Percentiles rank a stretch among this genome's conserved stretches.
Evolutionary conservation across 1,140 invertebrate species (phyloP).

Genomic region (Aphelinus certus): DNA sequence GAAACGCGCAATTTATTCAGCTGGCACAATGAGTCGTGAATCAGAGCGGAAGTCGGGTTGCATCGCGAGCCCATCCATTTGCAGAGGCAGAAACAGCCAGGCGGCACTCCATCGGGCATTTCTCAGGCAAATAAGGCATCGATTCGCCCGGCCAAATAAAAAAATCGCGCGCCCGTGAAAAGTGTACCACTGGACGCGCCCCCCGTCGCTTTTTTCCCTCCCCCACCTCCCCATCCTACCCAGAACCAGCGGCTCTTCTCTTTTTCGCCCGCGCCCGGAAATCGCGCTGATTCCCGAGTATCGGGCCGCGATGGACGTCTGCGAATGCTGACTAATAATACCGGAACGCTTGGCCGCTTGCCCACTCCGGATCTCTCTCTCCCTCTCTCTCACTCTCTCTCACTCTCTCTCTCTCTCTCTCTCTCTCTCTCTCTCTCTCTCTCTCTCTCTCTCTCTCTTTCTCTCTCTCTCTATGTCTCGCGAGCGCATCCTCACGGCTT

Average conservation of each 20-base stretch:
- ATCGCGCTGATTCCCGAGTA: conserved; percentile 3
- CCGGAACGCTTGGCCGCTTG: conserved; percentile 4
- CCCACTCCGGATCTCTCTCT: background rate
- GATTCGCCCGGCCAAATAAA: conserved; percentile 46
- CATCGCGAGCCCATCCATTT: conserved; percentile 29
- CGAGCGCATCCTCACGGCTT: no score
- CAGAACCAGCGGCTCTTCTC: background rate
- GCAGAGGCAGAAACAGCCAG: no score
- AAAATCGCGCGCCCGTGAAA: background rate
- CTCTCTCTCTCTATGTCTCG: no score
- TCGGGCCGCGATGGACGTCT: background rate
- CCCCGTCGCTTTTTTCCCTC: conserved; percentile 1
- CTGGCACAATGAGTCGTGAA: conserved; percentile 20
- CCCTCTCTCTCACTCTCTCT: background rate
- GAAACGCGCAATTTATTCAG: conserved; percentile 1
- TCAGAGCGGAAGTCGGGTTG: conserved; percentile 19
- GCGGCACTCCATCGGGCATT: conserved; percentile 2
- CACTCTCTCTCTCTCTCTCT: conserved; percentile 11
- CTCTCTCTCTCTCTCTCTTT: background rate
- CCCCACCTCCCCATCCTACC: background rate
- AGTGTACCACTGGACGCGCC: background rate
- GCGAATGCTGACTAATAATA: background rate
- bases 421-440: conserved; percentile 14
- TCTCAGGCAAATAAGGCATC: conserved; percentile 55
- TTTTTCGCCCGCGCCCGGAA: background rate